These are phyloP conservation scores for Philhelius pedissequus DNA, from an alignment of 2,888 invertebrate species.

Conservation along the genomic window DNA sequence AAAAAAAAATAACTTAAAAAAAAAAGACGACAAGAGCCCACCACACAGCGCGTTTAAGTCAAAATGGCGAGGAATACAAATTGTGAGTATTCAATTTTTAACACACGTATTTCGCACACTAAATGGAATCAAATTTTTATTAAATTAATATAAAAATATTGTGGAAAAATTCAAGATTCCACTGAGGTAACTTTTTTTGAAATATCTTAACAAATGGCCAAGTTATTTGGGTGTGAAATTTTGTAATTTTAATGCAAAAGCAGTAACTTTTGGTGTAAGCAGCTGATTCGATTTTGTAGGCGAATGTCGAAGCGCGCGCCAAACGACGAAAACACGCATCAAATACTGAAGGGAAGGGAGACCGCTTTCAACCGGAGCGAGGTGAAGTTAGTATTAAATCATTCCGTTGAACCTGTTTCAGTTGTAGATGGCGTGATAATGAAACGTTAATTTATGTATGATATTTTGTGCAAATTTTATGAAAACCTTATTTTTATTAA, in stretches of 20 bases:
- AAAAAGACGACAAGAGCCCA: slow-evolving; percentile 48
- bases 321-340: slow-evolving; percentile 68
- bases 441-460: background rate
- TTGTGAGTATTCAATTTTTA: slow-evolving; percentile 53
- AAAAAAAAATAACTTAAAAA: slow-evolving; percentile 34
- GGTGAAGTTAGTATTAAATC: slow-evolving; percentile 37
- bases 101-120: slow-evolving; percentile 35
- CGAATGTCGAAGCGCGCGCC: slow-evolving; percentile 65
- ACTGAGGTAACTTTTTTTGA: slow-evolving; percentile 25
- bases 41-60: slow-evolving; percentile 66
- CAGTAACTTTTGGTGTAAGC: slow-evolving; percentile 59
- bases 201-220: slow-evolving; percentile 29
- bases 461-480: background rate
- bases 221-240: slow-evolving; percentile 50
- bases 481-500: background rate
- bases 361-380: slow-evolving; percentile 48
- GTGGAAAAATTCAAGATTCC: slow-evolving; percentile 51
- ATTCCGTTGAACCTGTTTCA: background rate
- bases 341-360: slow-evolving; percentile 35
- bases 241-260: slow-evolving; percentile 67
- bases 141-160: slow-evolving; percentile 46
- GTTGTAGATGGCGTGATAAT: slow-evolving; percentile 28
- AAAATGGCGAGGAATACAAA: slow-evolving; percentile 65
- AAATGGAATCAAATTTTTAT: slow-evolving; percentile 40
- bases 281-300: slow-evolving; percentile 68